Percentiles rank a stretch among this genome's conserved stretches.
These are phyloP conservation scores for Lathronympha strigana DNA, from an alignment of 2,888 invertebrate species.

Conservation along the genomic window DNA sequence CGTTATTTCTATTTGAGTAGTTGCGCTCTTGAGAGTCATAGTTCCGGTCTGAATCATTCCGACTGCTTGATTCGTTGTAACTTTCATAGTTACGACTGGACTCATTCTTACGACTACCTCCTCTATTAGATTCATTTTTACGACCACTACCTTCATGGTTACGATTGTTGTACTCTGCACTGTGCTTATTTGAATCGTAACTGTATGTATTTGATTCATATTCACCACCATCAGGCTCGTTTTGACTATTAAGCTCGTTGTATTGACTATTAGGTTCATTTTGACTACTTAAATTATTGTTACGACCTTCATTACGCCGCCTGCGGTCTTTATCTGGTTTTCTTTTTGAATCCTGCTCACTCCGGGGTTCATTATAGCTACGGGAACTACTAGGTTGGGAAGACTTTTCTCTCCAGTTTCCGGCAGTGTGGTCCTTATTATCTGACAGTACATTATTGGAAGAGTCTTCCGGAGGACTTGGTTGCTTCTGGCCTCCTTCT, in stretches of 20 bases:
- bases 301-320: constrained; percentile 27
- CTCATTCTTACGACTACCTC: constrained; percentile 51
- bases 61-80: constrained; percentile 51
- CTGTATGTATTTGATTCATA: constrained; percentile 35
- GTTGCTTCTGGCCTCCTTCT: constrained; percentile 52
- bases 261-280: constrained; percentile 33
- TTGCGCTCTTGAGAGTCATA: constrained; percentile 27
- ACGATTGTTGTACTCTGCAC: constrained; percentile 29
- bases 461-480: constrained; percentile 54
- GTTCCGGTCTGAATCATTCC: constrained; percentile 47
- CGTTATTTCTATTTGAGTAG: constrained; percentile 27
- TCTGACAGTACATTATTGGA: constrained; percentile 49
- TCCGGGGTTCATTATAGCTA: constrained; percentile 49
- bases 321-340: constrained; percentile 51
- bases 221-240: constrained; percentile 26
- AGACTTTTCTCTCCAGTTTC: constrained; percentile 35
- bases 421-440: constrained; percentile 43
- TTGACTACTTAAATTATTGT: constrained; percentile 29
- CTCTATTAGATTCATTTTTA: constrained; percentile 47
- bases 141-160: constrained; percentile 35
- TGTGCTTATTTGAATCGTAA: constrained; percentile 17
- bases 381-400: constrained; percentile 36
- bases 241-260: constrained; percentile 21
- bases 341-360: constrained; percentile 57
- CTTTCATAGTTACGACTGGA: constrained; percentile 53